Evolutionary conservation across 53 echinoderm and acorn worm genomes (phyloP).

Genomic region (Crossaster papposus): DNA sequence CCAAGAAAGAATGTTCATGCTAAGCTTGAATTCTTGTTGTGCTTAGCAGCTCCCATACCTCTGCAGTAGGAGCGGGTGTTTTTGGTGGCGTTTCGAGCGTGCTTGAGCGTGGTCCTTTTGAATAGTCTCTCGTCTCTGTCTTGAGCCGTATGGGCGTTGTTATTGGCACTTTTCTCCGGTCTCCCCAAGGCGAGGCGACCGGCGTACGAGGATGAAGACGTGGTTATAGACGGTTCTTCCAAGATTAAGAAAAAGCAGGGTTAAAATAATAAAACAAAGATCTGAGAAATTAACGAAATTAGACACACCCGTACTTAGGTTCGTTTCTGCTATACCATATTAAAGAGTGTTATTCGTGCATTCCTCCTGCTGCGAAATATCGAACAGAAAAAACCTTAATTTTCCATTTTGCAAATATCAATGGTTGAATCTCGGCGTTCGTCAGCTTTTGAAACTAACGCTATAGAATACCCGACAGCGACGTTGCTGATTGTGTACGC

Average conservation of each 20-base stretch:
- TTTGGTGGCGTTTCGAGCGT: neutral
- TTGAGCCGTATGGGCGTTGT: conserved; percentile 15
- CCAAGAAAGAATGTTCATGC: too few relatives aligned
- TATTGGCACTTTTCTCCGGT: neutral
- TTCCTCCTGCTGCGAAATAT: too few relatives aligned
- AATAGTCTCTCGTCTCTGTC: conserved; percentile 39
- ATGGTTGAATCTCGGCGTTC: too few relatives aligned
- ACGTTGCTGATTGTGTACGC: too few relatives aligned
- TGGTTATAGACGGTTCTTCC: neutral
- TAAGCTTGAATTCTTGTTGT: too few relatives aligned
- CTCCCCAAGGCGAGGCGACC: conserved; percentile 18
- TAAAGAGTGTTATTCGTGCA: too few relatives aligned
- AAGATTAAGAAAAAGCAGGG: neutral
- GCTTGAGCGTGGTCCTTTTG: conserved; percentile 21
- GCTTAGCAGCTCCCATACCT: neutral
- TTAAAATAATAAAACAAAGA: neutral
- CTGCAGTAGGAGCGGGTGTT: neutral
- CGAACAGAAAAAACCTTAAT: too few relatives aligned
- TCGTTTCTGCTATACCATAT: too few relatives aligned
- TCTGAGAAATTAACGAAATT: neutral
- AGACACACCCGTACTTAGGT: too few relatives aligned
- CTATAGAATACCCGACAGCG: too few relatives aligned
- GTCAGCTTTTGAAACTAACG: too few relatives aligned
- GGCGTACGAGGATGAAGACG: conserved; percentile 31
- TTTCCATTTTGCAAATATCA: too few relatives aligned